Conservation (phyloP, 2,113 vertebrate genomes). For the Ahaetulla prasina region DNA sequence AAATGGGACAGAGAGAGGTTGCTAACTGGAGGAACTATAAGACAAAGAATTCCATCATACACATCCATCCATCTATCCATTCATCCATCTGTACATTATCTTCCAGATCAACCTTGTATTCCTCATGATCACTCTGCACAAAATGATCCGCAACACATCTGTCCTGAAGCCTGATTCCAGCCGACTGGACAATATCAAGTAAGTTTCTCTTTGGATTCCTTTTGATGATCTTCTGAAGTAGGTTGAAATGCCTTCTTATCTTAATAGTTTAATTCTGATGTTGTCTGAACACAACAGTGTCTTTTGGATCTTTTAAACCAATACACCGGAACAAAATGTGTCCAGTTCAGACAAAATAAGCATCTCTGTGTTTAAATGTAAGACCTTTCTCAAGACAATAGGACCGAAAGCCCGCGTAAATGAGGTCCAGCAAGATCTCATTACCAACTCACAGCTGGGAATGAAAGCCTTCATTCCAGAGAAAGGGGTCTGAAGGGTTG, state of each 20-base stretch:
- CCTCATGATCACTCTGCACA: slow-evolving; percentile 90
- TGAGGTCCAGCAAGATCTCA: background rate
- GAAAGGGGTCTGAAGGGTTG: background rate
- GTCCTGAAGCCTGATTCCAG: slow-evolving; percentile 92
- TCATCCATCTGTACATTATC: background rate
- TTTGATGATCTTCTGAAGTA: background rate
- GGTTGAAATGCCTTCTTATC: background rate
- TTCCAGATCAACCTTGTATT: slow-evolving; percentile 86
- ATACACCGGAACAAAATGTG: background rate
- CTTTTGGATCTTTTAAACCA: background rate
- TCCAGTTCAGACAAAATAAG: background rate
- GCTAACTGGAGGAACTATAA: background rate
- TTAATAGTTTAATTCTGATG: background rate
- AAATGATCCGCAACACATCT: slow-evolving; percentile 87
- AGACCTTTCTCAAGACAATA: background rate
- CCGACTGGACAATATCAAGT: slow-evolving; percentile 89
- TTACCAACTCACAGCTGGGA: background rate
- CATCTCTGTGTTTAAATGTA: background rate
- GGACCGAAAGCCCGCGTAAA: background rate
- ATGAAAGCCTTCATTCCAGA: background rate
- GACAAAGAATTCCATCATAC: background rate
- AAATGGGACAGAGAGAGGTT: background rate
- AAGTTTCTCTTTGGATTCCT: slow-evolving; percentile 48
- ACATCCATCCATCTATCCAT: background rate
- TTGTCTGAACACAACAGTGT: background rate